Percentiles rank a stretch among this genome's conserved stretches.
These are phyloP conservation scores for Melanaphis sacchari DNA, from an alignment of 1,140 invertebrate species.

Conservation along the genomic window DNA sequence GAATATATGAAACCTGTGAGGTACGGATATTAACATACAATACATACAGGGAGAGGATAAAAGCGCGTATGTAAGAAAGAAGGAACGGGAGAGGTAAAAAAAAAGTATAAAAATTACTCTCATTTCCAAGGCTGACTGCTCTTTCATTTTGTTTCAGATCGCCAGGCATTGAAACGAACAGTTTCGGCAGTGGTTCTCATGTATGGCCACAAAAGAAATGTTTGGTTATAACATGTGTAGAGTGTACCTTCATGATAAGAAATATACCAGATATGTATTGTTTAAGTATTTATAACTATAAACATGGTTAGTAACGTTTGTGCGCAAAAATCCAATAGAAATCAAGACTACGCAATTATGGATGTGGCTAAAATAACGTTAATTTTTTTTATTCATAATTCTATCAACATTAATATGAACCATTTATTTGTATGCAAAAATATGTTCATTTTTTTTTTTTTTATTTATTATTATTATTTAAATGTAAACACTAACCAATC, in stretches of 20 bases:
- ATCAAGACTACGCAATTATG: neutral
- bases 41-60: neutral
- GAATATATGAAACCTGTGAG: conserved; percentile 26
- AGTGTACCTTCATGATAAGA: neutral
- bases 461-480: no score
- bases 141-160: conserved; percentile 29
- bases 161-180: neutral
- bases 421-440: neutral
- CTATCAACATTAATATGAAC: neutral
- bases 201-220: neutral
- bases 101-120: conserved; percentile 19
- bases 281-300: neutral
- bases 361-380: neutral
- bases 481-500: neutral
- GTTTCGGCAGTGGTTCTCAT: conserved; percentile 43
- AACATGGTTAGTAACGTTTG: neutral
- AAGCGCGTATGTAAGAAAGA: neutral
- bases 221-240: neutral
- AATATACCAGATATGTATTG: neutral
- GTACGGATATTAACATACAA: conserved; percentile 50
- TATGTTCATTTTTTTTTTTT: neutral
- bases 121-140: conserved; percentile 39
- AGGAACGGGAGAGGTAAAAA: neutral
- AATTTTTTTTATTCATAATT: neutral
- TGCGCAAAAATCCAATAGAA: neutral